Base-by-base conservation (phyloP, 2,888 invertebrate genomes). In the Papilio demoleus region DNA sequence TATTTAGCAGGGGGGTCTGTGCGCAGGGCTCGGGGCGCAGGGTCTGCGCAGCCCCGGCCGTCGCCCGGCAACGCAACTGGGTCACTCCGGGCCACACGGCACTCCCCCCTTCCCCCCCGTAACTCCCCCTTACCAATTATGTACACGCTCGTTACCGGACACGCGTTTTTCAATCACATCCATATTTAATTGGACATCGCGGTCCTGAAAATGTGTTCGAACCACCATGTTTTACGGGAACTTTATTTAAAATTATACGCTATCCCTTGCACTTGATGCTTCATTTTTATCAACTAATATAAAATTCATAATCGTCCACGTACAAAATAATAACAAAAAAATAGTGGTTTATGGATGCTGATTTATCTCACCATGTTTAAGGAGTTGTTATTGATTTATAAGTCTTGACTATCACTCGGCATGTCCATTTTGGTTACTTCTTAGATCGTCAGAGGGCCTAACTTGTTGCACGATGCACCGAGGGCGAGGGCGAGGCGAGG, bases 151-250 rank as follows among this genome's bases (percentile, higher is more conserved):
- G 92, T 92, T 92, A 92, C 91, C 89, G 92, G 92, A 92, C 92
- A 92, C 92, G 92, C 92, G 92, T 92, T 92, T 92, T 92, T 92
- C 92, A 91, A 92, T 92, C 92, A 91, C 91, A 92, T 92, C 90
- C 92, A 92, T 92, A 92, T 92, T 92, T 92, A 92, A 92, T 92
- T 92, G 92, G 91, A 90, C 90, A 89, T 90, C 90, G 87, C 87
- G 85, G 87, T 85, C 86, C 90, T 88, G 88, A 86, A 91, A 92
- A 90, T 90, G 84, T 90, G 84, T 91, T 88, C 86, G 85, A 84
- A 86, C 85, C 84, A 82, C 85, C 85, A 85, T 87, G 86, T 88
- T 90, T 88, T 85, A 88, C 82, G 81, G 79, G 81, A 84, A 83
- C 82, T 87, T 84, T 76, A 76, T 77, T 77, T 70, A 72, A n/a